Evolutionary conservation across 2,888 invertebrate genomes (phyloP).

Genomic region (Cryptocephalus primarius): DNA sequence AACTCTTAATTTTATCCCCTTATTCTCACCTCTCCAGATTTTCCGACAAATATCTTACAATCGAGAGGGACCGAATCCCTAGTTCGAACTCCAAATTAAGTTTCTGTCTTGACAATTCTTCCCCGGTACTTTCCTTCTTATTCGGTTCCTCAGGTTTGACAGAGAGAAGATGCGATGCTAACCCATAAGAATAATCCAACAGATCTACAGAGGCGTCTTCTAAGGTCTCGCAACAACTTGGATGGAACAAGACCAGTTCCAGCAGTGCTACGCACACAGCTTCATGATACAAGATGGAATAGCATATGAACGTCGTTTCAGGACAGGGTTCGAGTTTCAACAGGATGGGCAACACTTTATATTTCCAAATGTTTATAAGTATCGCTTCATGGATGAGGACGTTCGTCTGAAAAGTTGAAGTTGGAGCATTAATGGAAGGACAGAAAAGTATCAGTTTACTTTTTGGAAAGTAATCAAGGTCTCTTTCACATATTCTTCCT

Average conservation of each 20-base stretch:
- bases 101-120: conserved; percentile 56
- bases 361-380: conserved; percentile 74
- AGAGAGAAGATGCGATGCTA: conserved; percentile 51
- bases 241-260: conserved; percentile 74
- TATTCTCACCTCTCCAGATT: conserved; percentile 43
- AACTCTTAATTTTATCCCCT: no score
- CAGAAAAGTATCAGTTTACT: conserved; percentile 40
- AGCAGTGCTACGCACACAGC: conserved; percentile 65
- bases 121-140: conserved; percentile 37
- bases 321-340: conserved; percentile 56
- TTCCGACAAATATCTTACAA: conserved; percentile 62
- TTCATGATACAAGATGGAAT: conserved; percentile 44
- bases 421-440: background rate
- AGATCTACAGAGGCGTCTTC: conserved; percentile 70
- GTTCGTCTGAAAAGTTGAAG: conserved; percentile 52
- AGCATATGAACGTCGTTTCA: conserved; percentile 60
- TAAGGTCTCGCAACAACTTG: conserved; percentile 65
- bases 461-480: conserved; percentile 64
- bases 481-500: conserved; percentile 80
- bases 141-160: conserved; percentile 35
- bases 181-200: conserved; percentile 68
- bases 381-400: conserved; percentile 74
- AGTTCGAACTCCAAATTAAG: conserved; percentile 65
- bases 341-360: conserved; percentile 69
- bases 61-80: conserved; percentile 66